Evolutionary conservation across 2,888 invertebrate species (phyloP).

Genomic region (Zygothrica quintamaculata): DNA sequence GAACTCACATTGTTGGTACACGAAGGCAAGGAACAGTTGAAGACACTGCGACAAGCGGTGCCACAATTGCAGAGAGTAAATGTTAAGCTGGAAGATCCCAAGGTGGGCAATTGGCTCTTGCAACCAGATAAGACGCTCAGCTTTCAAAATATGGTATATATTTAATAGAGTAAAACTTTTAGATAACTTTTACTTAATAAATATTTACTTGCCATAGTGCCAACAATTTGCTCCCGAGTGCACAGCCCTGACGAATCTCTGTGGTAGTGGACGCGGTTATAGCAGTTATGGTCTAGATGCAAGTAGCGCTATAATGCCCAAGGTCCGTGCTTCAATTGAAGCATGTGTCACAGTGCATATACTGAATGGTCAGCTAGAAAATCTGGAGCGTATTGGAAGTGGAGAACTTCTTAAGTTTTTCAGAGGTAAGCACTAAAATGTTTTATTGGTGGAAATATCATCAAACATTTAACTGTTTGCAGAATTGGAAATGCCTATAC

Average conservation of each 20-base stretch:
- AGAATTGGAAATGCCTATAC: conserved; percentile 92
- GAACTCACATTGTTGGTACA: conserved; percentile 85
- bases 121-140: conserved; percentile 86
- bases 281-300: conserved; percentile 80
- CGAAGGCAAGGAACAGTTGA: conserved; percentile 87
- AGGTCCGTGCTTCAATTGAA: conserved; percentile 81
- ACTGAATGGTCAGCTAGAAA: conserved; percentile 82
- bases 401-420: conserved; percentile 82
- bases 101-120: conserved; percentile 90
- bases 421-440: conserved; percentile 58
- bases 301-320: conserved; percentile 77
- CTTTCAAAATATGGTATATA: conserved; percentile 78
- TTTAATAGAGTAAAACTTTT: too few relatives aligned
- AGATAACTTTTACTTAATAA: not conserved
- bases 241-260: conserved; percentile 70
- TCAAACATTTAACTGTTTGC: conserved; percentile 8
- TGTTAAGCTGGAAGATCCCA: conserved; percentile 88
- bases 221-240: conserved; percentile 83
- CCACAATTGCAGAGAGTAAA: conserved; percentile 84
- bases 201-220: conserved; percentile 41
- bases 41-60: conserved; percentile 85
- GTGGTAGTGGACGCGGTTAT: conserved; percentile 74
- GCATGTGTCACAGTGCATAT: conserved; percentile 79
- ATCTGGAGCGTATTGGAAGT: conserved; percentile 84
- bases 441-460: not conserved